phyloP scores from a whole-genome alignment of 2,888 invertebrate genomes.

The Drosophila antonietae region DNA sequence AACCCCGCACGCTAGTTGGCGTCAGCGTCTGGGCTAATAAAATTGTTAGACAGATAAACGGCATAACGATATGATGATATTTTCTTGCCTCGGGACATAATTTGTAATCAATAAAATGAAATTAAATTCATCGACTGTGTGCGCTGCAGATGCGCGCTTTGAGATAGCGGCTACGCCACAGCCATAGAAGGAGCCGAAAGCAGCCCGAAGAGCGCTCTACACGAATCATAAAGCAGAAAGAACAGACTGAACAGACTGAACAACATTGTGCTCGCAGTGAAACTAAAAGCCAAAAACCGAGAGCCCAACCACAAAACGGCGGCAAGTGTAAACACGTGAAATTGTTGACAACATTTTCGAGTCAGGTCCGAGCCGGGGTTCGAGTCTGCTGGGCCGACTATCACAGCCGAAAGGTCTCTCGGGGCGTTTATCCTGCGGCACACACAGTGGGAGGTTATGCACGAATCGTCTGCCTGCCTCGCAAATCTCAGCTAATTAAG shows the following conservation, averaged over 20 bases:
- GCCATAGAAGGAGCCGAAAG: constrained; percentile 42
- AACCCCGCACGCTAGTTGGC: constrained; percentile 31
- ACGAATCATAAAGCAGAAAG: background rate
- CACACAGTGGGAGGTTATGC: constrained; percentile 67
- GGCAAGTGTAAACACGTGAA: constrained; percentile 79
- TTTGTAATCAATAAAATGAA: constrained; percentile 79
- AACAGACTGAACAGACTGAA: background rate
- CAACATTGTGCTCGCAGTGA: background rate
- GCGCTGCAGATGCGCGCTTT: constrained; percentile 63
- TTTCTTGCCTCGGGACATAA: constrained; percentile 62
- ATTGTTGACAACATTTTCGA: constrained; percentile 52
- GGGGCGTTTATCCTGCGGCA: constrained; percentile 66
- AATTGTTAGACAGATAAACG: constrained; percentile 74
- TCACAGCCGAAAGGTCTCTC: constrained; percentile 39
- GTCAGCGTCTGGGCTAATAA: constrained; percentile 62
- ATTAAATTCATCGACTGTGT: constrained; percentile 59
- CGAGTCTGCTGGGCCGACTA: constrained; percentile 9
- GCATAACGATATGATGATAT: constrained; percentile 56
- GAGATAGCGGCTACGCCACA: constrained; percentile 60
- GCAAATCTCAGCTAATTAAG: constrained; percentile 73
- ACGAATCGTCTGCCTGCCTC: constrained; percentile 31
- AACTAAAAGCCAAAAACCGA: constrained; percentile 12
- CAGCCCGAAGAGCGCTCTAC: constrained; percentile 7
- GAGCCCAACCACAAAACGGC: constrained; percentile 62
- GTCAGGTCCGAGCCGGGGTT: constrained; percentile 20